A percentile compares a stretch with the other conserved stretches of the same genome.
Evolutionary conservation across 1,140 invertebrate genomes (phyloP).

Genomic region (Myzus persicae): DNA sequence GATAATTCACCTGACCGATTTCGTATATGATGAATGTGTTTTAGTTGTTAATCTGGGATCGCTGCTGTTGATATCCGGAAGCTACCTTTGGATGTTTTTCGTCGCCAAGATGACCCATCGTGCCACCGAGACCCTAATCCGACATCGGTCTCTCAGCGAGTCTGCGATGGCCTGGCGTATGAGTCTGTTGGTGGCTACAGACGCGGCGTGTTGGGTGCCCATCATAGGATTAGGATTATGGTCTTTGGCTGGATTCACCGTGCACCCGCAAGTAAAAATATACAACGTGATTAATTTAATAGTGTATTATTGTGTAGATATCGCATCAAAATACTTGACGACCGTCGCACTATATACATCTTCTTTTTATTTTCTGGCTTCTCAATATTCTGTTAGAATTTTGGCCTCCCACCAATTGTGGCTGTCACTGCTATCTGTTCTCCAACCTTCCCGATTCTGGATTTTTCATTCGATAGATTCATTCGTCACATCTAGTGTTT

Average conservation of each 20-base stretch:
- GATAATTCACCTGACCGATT: neutral
- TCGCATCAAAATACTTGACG: neutral
- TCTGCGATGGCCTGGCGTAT: conserved; percentile 69
- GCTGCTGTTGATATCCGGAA: conserved; percentile 68
- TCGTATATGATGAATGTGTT: neutral
- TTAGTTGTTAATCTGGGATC: conserved; percentile 66
- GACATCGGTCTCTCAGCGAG: conserved; percentile 64
- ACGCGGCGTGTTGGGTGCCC: conserved; percentile 70
- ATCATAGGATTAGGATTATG: conserved; percentile 68
- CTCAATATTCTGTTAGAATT: neutral
- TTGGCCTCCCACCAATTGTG: too few relatives aligned
- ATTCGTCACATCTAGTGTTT: neutral
- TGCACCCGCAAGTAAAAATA: conserved; percentile 66
- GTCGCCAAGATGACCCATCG: conserved; percentile 67
- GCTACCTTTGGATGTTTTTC: conserved; percentile 70
- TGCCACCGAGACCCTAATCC: conserved; percentile 63
- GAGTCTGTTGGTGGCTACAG: conserved; percentile 69
- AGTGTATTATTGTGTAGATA: neutral
- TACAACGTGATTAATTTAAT: neutral
- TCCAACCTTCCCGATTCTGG: neutral
- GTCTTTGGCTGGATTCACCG: conserved; percentile 66
- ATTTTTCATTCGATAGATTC: neutral
- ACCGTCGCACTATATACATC: neutral
- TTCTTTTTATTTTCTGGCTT: neutral
- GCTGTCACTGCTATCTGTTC: too few relatives aligned